Percentiles rank a stretch among this genome's conserved stretches.
phyloP scores from a whole-genome alignment of 2,888 invertebrate genomes.

The Chrysolina oricalcia region DNA sequence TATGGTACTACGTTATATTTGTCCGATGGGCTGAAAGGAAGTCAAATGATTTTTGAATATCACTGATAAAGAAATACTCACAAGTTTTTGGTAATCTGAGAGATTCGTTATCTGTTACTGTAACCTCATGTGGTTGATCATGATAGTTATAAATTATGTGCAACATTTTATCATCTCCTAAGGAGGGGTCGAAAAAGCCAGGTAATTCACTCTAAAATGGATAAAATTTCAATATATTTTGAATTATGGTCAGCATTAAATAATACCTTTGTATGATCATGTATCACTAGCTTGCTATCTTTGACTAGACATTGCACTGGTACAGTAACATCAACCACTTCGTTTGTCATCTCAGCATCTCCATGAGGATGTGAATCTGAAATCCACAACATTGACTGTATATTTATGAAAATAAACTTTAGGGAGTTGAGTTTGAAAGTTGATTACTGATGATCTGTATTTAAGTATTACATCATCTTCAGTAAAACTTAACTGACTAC shows the following conservation, averaged over 20 bases:
- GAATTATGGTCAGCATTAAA: neutral
- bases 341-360: slow-evolving; percentile 67
- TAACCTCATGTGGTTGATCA: slow-evolving; percentile 84
- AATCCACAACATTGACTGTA: slow-evolving; percentile 16
- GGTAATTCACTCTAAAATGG: slow-evolving; percentile 89
- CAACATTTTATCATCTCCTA: slow-evolving; percentile 92
- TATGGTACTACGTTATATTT: slow-evolving; percentile 65
- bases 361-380: slow-evolving; percentile 48
- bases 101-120: slow-evolving; percentile 85
- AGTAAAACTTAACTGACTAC: no score
- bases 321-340: slow-evolving; percentile 93
- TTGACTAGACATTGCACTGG: slow-evolving; percentile 95
- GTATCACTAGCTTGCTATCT: slow-evolving; percentile 89
- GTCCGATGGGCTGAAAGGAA: slow-evolving; percentile 67
- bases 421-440: no score
- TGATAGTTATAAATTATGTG: slow-evolving; percentile 90
- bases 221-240: neutral
- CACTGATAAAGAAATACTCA: slow-evolving; percentile 68
- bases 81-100: slow-evolving; percentile 85
- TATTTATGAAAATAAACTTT: no score
- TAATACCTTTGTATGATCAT: slow-evolving; percentile 88
- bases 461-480: no score
- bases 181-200: slow-evolving; percentile 97
- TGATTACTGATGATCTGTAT: no score
- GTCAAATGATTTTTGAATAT: slow-evolving; percentile 26